Percentiles rank a stretch among this genome's conserved stretches.
phyloP scores from a whole-genome alignment of 1,140 invertebrate genomes.

The Megalonaias nervosa region DNA sequence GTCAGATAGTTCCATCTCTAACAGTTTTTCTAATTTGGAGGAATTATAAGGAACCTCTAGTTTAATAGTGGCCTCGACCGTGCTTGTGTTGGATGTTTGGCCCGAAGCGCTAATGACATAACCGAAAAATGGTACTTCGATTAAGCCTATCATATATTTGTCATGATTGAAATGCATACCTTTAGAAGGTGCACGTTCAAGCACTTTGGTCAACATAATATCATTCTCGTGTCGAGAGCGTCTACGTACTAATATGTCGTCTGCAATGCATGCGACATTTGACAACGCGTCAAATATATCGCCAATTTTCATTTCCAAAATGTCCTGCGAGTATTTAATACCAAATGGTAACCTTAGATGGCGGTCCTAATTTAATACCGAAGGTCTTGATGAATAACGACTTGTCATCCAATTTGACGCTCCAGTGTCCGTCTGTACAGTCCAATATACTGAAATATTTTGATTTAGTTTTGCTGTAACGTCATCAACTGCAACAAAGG shows the following conservation, averaged over 20 bases:
- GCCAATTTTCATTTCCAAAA: slow-evolving; percentile 61
- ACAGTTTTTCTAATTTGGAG: slow-evolving; percentile 34
- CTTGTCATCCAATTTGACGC: slow-evolving; percentile 67
- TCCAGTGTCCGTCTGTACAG: slow-evolving; percentile 66
- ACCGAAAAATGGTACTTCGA: slow-evolving; percentile 49
- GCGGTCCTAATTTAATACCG: slow-evolving; percentile 60
- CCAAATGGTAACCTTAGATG: slow-evolving; percentile 66
- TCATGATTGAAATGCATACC: slow-evolving; percentile 60
- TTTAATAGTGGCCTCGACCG: slow-evolving; percentile 60
- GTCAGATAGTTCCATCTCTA: slow-evolving; percentile 60
- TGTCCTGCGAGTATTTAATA: slow-evolving; percentile 38
- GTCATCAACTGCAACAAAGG: slow-evolving; percentile 36
- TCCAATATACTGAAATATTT: slow-evolving; percentile 40
- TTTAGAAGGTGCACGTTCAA: slow-evolving; percentile 57
- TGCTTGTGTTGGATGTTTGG: slow-evolving; percentile 63
- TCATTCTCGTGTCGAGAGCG: slow-evolving; percentile 51
- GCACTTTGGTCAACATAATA: slow-evolving; percentile 59
- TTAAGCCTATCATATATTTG: slow-evolving; percentile 61
- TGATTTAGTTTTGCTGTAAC: slow-evolving; percentile 21
- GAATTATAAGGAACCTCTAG: slow-evolving; percentile 23
- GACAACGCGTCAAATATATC: slow-evolving; percentile 60
- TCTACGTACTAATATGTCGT: slow-evolving; percentile 66
- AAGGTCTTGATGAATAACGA: slow-evolving; percentile 51
- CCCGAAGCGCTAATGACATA: slow-evolving; percentile 58
- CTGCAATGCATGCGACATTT: slow-evolving; percentile 61